Evolutionary conservation across 2,888 invertebrate genomes (phyloP).

Genomic region (Cerastis leucographa): DNA sequence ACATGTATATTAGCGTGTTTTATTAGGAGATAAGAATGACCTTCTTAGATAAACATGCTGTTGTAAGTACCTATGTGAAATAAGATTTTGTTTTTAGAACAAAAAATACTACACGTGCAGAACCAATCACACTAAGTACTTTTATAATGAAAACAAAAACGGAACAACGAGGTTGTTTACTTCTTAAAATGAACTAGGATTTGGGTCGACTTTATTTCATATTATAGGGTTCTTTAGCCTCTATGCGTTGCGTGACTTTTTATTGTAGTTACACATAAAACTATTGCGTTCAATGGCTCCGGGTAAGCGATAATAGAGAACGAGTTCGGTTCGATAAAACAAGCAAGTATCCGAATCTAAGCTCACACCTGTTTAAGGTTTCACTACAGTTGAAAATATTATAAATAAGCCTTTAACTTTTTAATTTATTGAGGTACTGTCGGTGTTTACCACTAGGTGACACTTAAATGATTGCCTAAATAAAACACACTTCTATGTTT

Average conservation of each 20-base stretch:
- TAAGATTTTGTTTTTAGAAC: neutral
- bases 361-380: constrained; percentile 54
- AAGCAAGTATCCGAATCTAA: constrained; percentile 64
- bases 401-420: neutral
- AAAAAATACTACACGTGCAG: neutral
- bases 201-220: constrained; percentile 45
- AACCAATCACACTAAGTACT: neutral
- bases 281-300: constrained; percentile 63
- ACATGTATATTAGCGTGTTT: neutral
- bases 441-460: neutral
- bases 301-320: constrained; percentile 62
- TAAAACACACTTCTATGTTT: neutral
- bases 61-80: neutral
- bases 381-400: constrained; percentile 13
- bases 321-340: constrained; percentile 62
- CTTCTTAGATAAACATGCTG: neutral
- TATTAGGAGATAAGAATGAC: neutral
- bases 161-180: constrained; percentile 16
- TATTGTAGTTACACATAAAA: constrained; percentile 64
- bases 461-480: neutral
- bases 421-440: neutral
- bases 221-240: constrained; percentile 44
- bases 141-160: constrained; percentile 19
- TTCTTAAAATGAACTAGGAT: constrained; percentile 26
- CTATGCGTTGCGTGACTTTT: constrained; percentile 71